Evolutionary conservation across 2,797 vertebrate species (phyloP).

Genomic region (Tragelaphus oryx): DNA sequence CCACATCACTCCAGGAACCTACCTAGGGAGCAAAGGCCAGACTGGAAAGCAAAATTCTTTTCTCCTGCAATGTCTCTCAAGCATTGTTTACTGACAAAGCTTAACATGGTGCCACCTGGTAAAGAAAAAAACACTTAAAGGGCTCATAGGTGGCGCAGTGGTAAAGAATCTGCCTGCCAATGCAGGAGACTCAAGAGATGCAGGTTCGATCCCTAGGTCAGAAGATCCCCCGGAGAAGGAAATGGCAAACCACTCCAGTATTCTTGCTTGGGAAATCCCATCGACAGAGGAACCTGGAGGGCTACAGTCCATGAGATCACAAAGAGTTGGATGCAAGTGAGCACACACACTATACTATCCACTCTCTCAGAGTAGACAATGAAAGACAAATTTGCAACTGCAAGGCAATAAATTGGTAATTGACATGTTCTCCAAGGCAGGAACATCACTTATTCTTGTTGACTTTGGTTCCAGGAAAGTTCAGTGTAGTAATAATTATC

Average conservation of each 20-base stretch:
- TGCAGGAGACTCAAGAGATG: neutral
- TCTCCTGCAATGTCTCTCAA: neutral
- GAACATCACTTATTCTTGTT: neutral
- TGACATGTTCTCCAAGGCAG: neutral
- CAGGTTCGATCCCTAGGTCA: neutral
- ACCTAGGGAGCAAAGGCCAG: neutral
- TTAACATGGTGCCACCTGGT: neutral
- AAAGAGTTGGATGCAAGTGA: neutral
- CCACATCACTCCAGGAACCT: neutral
- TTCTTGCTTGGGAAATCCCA: neutral
- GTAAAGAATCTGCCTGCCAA: neutral
- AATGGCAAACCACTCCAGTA: neutral
- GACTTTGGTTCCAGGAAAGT: neutral
- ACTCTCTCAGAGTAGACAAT: neutral
- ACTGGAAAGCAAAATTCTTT: neutral
- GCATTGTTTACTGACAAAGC: neutral
- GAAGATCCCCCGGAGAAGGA: neutral
- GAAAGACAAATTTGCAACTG: neutral
- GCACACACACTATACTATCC: neutral
- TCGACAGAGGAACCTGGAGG: neutral
- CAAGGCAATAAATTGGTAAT: neutral
- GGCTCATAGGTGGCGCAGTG: neutral
- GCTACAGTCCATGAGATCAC: neutral
- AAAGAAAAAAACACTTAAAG: slow-evolving; percentile 17
- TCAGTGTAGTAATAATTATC: neutral